Evolutionary conservation across 2,888 invertebrate genomes (phyloP).

Genomic region (Cryptocephalus moraei): DNA sequence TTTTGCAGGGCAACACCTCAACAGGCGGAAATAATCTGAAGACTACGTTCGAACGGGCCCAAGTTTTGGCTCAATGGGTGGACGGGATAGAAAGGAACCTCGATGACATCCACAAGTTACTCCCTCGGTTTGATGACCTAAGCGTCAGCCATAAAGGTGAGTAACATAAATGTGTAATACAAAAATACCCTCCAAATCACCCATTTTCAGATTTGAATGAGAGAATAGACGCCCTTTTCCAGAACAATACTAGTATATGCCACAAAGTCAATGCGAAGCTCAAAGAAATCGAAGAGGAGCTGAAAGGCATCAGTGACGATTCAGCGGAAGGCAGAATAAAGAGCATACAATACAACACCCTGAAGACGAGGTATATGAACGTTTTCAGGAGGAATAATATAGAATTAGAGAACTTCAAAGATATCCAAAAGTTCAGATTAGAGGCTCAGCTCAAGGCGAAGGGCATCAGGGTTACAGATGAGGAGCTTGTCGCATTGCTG

Average conservation of each 20-base stretch:
- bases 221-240: conserved; percentile 23
- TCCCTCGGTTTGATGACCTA: conserved; percentile 17
- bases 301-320: conserved; percentile 13
- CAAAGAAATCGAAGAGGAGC: conserved; percentile 23
- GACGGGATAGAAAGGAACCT: conserved; percentile 42
- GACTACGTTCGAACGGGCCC: conserved; percentile 22
- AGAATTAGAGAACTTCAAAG: conserved; percentile 43
- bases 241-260: conserved; percentile 24
- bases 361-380: conserved; percentile 40
- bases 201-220: conserved; percentile 17
- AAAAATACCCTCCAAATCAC: neutral
- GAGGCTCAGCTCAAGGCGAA: conserved; percentile 46
- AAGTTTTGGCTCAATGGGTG: conserved; percentile 42
- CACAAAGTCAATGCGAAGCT: conserved; percentile 22
- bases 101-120: conserved; percentile 12
- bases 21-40: conserved; percentile 11
- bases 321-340: conserved; percentile 37
- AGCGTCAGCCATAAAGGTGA: conserved; percentile 20
- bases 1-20: conserved; percentile 1
- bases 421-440: conserved; percentile 44
- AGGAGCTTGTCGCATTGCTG: conserved; percentile 36
- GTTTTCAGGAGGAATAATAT: conserved; percentile 44
- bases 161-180: conserved; percentile 26
- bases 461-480: conserved; percentile 26
- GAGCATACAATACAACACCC: conserved; percentile 40